These are phyloP conservation scores for Acleris holmiana DNA, from an alignment of 2,888 invertebrate genomes.

Conservation along the genomic window DNA sequence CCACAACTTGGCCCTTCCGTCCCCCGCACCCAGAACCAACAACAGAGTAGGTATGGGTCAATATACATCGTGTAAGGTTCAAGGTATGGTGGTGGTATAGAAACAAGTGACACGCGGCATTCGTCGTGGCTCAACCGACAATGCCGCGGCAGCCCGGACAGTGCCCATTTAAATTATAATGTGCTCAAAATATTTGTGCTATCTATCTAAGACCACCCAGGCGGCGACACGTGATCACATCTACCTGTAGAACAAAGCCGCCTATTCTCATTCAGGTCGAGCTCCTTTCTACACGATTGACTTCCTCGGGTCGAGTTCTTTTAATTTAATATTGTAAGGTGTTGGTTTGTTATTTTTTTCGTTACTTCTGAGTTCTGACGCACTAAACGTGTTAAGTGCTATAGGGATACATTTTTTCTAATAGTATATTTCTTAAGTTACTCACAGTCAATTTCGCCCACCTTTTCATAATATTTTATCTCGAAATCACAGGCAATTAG, in stretches of 20 bases:
- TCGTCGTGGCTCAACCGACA: conserved; percentile 71
- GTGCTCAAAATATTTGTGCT: conserved; percentile 77
- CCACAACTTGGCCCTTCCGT: conserved; percentile 44
- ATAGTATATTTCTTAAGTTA: too few species aligned
- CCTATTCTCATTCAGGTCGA: conserved; percentile 65
- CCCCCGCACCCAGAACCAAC: conserved; percentile 2
- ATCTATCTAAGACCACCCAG: conserved; percentile 79
- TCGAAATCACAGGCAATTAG: too few species aligned
- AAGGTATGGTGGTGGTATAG: conserved; percentile 43
- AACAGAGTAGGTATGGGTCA: background rate
- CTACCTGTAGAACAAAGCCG: conserved; percentile 76
- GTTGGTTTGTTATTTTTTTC: conserved; percentile 9
- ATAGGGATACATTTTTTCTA: background rate
- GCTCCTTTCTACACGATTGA: conserved; percentile 47
- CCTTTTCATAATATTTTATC: too few species aligned
- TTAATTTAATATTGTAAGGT: conserved; percentile 26
- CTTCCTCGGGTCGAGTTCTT: conserved; percentile 34
- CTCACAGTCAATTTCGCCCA: too few species aligned
- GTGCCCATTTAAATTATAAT: conserved; percentile 80
- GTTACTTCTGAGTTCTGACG: background rate
- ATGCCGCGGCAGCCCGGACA: conserved; percentile 63
- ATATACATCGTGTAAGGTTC: conserved; percentile 40
- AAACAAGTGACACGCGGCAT: conserved; percentile 57
- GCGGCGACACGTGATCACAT: conserved; percentile 70
- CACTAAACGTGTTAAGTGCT: background rate